Conservation (phyloP, 1,140 invertebrate species). For the Drosophila burlai region DNA sequence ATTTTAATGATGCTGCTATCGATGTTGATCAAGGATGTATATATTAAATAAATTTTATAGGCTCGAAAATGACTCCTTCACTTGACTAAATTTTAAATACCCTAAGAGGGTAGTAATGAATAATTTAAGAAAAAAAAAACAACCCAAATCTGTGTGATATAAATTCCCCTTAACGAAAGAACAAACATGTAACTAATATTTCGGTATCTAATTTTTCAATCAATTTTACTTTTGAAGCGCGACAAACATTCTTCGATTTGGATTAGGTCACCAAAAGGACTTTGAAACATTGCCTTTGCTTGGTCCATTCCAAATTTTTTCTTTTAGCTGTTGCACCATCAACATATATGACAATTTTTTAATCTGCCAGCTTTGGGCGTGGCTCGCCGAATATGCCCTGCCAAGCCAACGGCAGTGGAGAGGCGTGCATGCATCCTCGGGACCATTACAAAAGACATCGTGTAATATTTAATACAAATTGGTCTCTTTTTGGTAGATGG, state of each 20-base stretch:
- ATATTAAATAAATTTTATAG: not conserved
- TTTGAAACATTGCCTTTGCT: not conserved
- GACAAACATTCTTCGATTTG: not conserved
- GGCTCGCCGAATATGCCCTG: not conserved
- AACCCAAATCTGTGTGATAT: not conserved
- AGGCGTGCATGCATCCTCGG: not conserved
- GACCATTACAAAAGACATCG: not conserved
- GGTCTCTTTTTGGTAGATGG: not conserved
- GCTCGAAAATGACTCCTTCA: not conserved
- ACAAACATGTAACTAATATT: not conserved
- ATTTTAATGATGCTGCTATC: not conserved
- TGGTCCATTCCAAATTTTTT: not conserved
- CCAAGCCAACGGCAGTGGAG: not conserved
- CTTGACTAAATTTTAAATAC: not conserved
- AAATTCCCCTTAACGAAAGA: not conserved
- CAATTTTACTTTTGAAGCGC: not conserved
- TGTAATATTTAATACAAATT: not conserved
- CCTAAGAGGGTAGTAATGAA: not conserved
- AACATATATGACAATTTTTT: constrained; percentile 4
- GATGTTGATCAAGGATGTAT: not conserved
- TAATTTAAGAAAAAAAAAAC: not conserved
- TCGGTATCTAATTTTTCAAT: not conserved
- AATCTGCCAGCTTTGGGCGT: constrained; percentile 8
- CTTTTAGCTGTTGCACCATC: not conserved
- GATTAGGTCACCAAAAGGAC: too few relatives aligned